These are phyloP conservation scores for Nematopogon swammerdamellus DNA, from an alignment of 2,888 invertebrate genomes.

Conservation along the genomic window DNA sequence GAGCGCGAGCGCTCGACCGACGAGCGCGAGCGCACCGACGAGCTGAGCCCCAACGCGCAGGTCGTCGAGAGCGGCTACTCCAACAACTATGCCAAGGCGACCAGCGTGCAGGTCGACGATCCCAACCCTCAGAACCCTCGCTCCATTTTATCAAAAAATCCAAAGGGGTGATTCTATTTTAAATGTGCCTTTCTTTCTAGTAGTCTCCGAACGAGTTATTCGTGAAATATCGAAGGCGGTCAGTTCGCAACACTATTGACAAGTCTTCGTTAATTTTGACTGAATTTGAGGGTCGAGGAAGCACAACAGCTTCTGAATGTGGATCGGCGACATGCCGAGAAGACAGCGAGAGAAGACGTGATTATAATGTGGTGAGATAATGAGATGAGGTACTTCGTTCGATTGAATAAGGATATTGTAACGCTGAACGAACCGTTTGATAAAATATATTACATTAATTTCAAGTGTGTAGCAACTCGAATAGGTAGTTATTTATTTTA, in stretches of 20 bases:
- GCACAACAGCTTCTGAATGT: too few relatives aligned
- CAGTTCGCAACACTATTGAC: too few relatives aligned
- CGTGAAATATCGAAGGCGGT: too few relatives aligned
- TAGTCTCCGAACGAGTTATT: too few relatives aligned
- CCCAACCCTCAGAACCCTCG: constrained; percentile 16
- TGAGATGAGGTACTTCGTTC: too few relatives aligned
- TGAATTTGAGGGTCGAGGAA: too few relatives aligned
- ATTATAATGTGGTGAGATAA: too few relatives aligned
- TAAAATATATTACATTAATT: neutral
- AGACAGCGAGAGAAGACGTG: too few relatives aligned
- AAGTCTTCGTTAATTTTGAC: too few relatives aligned
- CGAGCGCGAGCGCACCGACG: constrained; percentile 20
- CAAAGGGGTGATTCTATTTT: too few relatives aligned
- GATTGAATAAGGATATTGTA: neutral
- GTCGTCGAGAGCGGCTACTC: constrained; percentile 31
- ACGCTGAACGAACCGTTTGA: neutral
- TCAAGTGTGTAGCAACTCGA: neutral
- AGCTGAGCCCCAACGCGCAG: constrained; percentile 30
- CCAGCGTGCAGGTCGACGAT: constrained; percentile 32
- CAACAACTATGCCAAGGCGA: constrained; percentile 33
- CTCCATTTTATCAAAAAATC: constrained; percentile 5
- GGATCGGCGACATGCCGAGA: too few relatives aligned
- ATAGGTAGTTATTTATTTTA: neutral
- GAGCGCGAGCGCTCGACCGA: constrained; percentile 13
- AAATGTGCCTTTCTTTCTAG: too few relatives aligned